Evolutionary conservation across 1,140 invertebrate genomes (phyloP).

Genomic region (Drosophila mayri): DNA sequence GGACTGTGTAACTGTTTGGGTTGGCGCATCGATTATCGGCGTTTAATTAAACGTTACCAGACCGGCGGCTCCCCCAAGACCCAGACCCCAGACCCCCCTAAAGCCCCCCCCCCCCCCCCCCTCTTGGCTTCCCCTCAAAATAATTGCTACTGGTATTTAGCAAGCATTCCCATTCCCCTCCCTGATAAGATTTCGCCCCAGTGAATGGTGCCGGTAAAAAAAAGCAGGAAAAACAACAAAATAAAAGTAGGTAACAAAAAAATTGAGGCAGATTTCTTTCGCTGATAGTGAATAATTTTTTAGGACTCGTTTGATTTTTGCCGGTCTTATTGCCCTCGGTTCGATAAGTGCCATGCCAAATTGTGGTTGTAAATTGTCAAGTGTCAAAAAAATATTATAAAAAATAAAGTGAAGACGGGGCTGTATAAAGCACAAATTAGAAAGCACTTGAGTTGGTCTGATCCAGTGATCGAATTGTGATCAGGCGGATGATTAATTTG

Average conservation of each 20-base stretch:
- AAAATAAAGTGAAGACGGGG: slow-evolving; percentile 3
- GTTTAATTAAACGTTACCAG: slow-evolving; percentile 75
- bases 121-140: slow-evolving; percentile 41
- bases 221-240: slow-evolving; percentile 12
- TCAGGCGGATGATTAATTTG: slow-evolving; percentile 30
- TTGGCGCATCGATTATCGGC: slow-evolving; percentile 78
- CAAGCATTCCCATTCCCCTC: slow-evolving; percentile 54
- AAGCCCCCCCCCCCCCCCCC: not conserved
- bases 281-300: slow-evolving; percentile 65
- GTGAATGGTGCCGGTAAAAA: slow-evolving; percentile 43
- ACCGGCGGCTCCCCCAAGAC: slow-evolving; percentile 6
- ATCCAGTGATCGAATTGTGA: slow-evolving; percentile 41
- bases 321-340: slow-evolving; percentile 49
- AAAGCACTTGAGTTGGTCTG: slow-evolving; percentile 47
- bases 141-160: slow-evolving; percentile 83
- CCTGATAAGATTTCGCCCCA: slow-evolving; percentile 59
- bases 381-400: slow-evolving; percentile 51
- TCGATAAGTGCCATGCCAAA: slow-evolving; percentile 76
- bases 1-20: slow-evolving; percentile 60
- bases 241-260: slow-evolving; percentile 59
- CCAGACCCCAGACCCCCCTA: not conserved
- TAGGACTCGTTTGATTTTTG: slow-evolving; percentile 70
- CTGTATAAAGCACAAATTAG: slow-evolving; percentile 33
- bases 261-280: slow-evolving; percentile 72
- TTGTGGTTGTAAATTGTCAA: slow-evolving; percentile 75